phyloP scores from a whole-genome alignment of 2,797 vertebrate species.

The Nyctalus aviator region DNA sequence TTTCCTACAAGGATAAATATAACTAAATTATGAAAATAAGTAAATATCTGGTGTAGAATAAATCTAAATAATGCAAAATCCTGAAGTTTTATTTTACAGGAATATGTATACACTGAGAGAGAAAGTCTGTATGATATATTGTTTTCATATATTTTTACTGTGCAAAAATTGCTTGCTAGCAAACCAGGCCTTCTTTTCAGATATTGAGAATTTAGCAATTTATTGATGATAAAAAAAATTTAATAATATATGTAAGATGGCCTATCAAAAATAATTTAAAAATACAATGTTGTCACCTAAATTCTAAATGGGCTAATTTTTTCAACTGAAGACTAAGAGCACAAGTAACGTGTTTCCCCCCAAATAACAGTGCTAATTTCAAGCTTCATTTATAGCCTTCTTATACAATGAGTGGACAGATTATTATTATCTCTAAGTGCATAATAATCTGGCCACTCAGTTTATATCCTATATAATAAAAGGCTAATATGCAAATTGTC shows the following conservation, averaged over 20 bases:
- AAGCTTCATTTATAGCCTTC: constrained; percentile 20
- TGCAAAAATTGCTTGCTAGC: neutral
- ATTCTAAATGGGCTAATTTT: neutral
- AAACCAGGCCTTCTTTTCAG: neutral
- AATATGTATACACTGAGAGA: neutral
- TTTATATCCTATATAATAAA: no score
- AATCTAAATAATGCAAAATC: constrained; percentile 20
- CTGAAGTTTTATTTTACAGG: constrained; percentile 1
- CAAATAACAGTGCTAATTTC: constrained; percentile 59
- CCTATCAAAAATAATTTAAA: neutral
- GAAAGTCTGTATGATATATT: neutral
- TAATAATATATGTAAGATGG: neutral
- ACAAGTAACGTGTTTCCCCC: constrained; percentile 48
- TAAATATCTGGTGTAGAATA: neutral
- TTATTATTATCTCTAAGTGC: no score
- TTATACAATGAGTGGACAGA: neutral
- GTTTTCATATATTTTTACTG: neutral
- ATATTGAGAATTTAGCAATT: neutral
- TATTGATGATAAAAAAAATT: neutral
- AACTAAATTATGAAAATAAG: constrained; percentile 59
- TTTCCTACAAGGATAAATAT: constrained; percentile 5
- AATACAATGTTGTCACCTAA: neutral
- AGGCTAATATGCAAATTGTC: no score
- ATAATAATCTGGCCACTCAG: no score
- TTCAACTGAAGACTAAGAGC: neutral